Conservation (phyloP, 2,888 invertebrate species). For the Cerastis leucographa region DNA sequence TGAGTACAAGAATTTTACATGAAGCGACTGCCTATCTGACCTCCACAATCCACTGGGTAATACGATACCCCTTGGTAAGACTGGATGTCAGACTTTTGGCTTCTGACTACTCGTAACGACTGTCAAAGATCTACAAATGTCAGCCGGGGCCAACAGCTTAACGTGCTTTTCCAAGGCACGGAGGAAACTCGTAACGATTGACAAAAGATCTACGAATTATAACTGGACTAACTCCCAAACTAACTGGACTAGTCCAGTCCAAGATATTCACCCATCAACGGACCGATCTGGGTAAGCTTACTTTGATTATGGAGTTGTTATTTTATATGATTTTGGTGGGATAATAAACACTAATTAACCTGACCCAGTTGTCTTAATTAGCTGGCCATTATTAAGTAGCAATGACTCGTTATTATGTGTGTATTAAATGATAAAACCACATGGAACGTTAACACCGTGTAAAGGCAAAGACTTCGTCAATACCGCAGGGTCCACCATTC, state of each 20-base stretch:
- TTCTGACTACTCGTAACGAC: not conserved
- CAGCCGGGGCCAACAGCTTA: too few species aligned
- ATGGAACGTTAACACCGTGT: not conserved
- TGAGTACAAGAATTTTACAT: not conserved
- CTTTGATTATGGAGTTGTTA: not conserved
- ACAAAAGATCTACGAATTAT: not conserved
- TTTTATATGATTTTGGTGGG: not conserved
- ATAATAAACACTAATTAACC: conserved; percentile 2
- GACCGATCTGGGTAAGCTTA: not conserved
- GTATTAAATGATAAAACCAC: conserved; percentile 5
- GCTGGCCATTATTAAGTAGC: conserved; percentile 6
- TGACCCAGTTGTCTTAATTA: conserved; percentile 4
- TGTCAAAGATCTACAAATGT: too few species aligned
- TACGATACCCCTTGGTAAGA: not conserved
- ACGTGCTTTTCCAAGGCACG: too few species aligned
- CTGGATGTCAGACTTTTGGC: too few species aligned
- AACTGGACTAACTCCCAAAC: too few species aligned
- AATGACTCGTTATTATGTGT: conserved; percentile 8
- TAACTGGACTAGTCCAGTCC: too few species aligned
- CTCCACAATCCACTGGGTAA: not conserved
- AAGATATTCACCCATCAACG: not conserved
- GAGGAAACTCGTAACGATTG: not conserved
- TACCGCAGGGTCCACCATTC: not conserved
- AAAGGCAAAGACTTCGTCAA: not conserved
- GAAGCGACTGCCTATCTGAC: not conserved